Conservation (phyloP, 2,888 invertebrate genomes). For the Cynaeus angustus region DNA sequence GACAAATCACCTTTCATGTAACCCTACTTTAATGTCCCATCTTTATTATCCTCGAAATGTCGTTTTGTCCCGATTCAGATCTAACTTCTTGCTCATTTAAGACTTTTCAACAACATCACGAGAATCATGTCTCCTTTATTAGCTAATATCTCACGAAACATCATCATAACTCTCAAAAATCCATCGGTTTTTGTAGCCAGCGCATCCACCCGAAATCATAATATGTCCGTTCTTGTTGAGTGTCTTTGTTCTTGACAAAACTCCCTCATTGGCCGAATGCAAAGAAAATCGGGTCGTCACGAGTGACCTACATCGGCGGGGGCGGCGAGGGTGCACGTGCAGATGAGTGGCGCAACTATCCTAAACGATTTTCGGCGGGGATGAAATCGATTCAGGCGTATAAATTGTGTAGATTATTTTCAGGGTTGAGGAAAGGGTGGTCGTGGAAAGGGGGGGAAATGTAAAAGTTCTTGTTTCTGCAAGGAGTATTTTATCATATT, state of each 20-base stretch:
- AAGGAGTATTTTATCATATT: no score
- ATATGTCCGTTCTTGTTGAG: not conserved
- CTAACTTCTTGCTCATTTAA: slow-evolving; percentile 17
- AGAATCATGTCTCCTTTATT: slow-evolving; percentile 4
- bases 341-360: slow-evolving; percentile 24
- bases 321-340: slow-evolving; percentile 46
- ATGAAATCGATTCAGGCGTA: not conserved
- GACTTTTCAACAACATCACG: slow-evolving; percentile 11
- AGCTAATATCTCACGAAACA: slow-evolving; percentile 21
- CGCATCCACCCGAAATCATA: not conserved
- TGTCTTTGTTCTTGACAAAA: not conserved
- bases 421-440: not conserved
- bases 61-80: slow-evolving; percentile 6
- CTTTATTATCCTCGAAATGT: slow-evolving; percentile 13
- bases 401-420: not conserved
- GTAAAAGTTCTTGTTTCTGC: no score
- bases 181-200: not conserved
- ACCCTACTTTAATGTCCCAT: slow-evolving; percentile 1
- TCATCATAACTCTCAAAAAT: slow-evolving; percentile 6
- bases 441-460: no score
- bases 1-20: slow-evolving; percentile 9
- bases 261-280: slow-evolving; percentile 2
- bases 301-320: slow-evolving; percentile 54
- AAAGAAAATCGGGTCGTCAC: slow-evolving; percentile 56
- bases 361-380: slow-evolving; percentile 38